Evolutionary conservation across 2,888 invertebrate species (phyloP).

Genomic region (Venustoraphidia nigricollis): DNA sequence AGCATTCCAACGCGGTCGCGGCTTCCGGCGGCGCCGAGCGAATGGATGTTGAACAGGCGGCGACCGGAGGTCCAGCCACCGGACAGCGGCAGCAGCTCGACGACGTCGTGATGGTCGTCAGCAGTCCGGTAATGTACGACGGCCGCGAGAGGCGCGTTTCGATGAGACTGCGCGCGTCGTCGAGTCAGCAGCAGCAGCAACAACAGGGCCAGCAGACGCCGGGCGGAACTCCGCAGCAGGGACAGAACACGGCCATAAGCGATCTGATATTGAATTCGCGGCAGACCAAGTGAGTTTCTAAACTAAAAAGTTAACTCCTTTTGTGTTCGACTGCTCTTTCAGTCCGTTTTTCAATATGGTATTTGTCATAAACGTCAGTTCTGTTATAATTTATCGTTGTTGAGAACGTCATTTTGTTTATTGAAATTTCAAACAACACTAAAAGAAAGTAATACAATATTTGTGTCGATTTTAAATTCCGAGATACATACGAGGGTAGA

Average conservation of each 20-base stretch:
- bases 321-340: neutral
- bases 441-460: too few species aligned
- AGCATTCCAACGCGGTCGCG: slow-evolving; percentile 28
- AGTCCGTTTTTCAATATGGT: neutral
- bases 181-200: slow-evolving; percentile 1
- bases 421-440: too few species aligned
- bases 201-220: neutral
- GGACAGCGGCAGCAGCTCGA: slow-evolving; percentile 11
- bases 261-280: slow-evolving; percentile 28
- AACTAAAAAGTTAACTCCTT: neutral
- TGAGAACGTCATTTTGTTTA: too few species aligned
- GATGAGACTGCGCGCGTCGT: slow-evolving; percentile 21
- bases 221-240: slow-evolving; percentile 20
- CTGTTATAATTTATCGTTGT: too few species aligned
- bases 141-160: slow-evolving; percentile 26
- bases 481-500: too few species aligned
- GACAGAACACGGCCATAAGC: slow-evolving; percentile 28
- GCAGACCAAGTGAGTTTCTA: slow-evolving; percentile 31
- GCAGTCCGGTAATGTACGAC: slow-evolving; percentile 22
- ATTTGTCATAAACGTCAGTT: too few species aligned
- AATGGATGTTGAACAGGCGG: slow-evolving; percentile 33
- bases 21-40: slow-evolving; percentile 28
- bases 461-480: too few species aligned
- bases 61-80: slow-evolving; percentile 17
- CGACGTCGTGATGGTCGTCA: slow-evolving; percentile 6